Conservation (phyloP, 2,113 vertebrate genomes). For the Burhinus bistriatus region DNA sequence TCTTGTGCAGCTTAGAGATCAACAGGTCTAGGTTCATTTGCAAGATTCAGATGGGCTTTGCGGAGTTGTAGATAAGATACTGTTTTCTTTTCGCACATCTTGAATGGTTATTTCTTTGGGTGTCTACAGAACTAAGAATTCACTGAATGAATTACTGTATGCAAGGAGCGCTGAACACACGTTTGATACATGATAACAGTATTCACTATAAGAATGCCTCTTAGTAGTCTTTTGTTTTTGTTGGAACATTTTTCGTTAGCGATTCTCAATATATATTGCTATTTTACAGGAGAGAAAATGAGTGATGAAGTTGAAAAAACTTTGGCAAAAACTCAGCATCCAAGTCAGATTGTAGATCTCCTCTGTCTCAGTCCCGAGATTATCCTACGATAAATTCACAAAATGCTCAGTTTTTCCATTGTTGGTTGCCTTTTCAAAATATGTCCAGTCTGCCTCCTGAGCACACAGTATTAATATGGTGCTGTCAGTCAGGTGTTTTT, state of each 20-base stretch:
- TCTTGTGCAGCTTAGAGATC: background rate
- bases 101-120: background rate
- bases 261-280: background rate
- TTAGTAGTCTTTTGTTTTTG: background rate
- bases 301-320: background rate
- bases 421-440: background rate
- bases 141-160: background rate
- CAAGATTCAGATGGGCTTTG: background rate
- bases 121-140: background rate
- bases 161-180: background rate
- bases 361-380: background rate
- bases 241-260: background rate
- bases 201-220: background rate
- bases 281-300: background rate
- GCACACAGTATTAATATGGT: background rate
- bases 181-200: background rate
- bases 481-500: background rate
- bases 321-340: background rate
- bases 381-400: background rate
- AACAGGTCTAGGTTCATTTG: background rate
- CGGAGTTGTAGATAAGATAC: background rate
- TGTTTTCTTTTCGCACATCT: background rate
- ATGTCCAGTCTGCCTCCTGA: background rate
- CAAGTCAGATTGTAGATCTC: background rate
- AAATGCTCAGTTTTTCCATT: background rate